Percentiles rank a stretch among this genome's conserved stretches.
Conservation (phyloP, 2,888 invertebrate species). For the Pammene fasciana region DNA sequence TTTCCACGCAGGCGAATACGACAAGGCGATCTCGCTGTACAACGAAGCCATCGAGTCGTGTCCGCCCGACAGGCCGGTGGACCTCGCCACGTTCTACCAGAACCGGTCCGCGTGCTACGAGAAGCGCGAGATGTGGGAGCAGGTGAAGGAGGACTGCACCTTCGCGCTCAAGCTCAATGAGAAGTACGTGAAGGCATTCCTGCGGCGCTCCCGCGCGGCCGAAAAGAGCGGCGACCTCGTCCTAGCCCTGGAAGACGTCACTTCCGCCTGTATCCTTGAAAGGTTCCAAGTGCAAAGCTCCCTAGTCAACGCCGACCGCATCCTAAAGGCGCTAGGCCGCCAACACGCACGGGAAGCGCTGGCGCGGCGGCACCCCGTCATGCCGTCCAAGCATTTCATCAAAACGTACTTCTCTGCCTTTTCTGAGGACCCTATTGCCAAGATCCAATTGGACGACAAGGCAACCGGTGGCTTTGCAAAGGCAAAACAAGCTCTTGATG, state of each 20-base stretch:
- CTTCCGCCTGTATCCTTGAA: conserved; percentile 95
- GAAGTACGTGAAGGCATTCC: conserved; percentile 93
- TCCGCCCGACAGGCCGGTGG: conserved; percentile 87
- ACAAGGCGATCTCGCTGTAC: conserved; percentile 95
- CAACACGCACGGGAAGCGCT: conserved; percentile 90
- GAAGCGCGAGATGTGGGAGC: conserved; percentile 92
- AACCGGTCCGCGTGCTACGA: conserved; percentile 98
- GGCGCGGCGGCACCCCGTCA: conserved; percentile 85
- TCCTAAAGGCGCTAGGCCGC: conserved; percentile 91
- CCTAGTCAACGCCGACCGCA: conserved; percentile 92
- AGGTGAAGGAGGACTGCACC: conserved; percentile 94
- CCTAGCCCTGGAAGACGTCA: conserved; percentile 94
- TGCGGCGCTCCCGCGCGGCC: conserved; percentile 91
- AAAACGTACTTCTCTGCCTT: conserved; percentile 95
- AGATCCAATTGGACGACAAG: conserved; percentile 74
- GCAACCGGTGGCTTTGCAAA: conserved; percentile 85
- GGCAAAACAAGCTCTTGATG: conserved; percentile 87
- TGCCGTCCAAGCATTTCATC: conserved; percentile 94
- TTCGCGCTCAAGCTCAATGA: conserved; percentile 92
- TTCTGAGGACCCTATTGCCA: conserved; percentile 91
- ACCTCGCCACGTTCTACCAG: conserved; percentile 96
- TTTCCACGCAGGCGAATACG: conserved; percentile 93
- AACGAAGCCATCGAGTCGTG: conserved; percentile 97
- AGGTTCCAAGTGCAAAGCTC: conserved; percentile 92
- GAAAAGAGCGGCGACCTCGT: conserved; percentile 91